phyloP scores from a whole-genome alignment of 2,888 invertebrate genomes.

The Tetranychus piercei region DNA sequence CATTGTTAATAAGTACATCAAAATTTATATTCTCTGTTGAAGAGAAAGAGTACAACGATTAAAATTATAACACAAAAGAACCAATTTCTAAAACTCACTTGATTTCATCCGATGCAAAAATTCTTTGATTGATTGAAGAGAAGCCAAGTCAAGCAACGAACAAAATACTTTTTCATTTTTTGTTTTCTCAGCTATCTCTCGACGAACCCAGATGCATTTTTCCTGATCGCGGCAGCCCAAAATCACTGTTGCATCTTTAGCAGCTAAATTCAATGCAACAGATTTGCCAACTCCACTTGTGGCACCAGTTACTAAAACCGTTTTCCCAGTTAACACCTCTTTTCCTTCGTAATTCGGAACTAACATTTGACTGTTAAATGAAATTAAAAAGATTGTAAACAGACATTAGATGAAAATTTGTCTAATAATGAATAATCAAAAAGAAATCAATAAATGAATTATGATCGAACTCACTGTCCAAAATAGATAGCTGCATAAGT shows the following conservation, averaged over 20 bases:
- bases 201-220: conserved; percentile 44
- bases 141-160: conserved; percentile 35
- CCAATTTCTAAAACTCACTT: not conserved
- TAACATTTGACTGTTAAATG: not conserved
- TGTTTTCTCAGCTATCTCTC: conserved; percentile 30
- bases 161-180: conserved; percentile 37
- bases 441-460: not conserved
- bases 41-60: conserved; percentile 33
- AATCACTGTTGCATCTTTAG: conserved; percentile 47
- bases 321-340: conserved; percentile 54
- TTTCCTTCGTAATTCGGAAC: not conserved
- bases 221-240: conserved; percentile 66
- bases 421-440: not conserved
- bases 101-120: conserved; percentile 49
- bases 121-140: conserved; percentile 41
- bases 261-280: conserved; percentile 27
- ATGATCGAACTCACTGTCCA: not conserved
- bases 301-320: conserved; percentile 69
- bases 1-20: conserved; percentile 91
- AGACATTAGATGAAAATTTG: not conserved
- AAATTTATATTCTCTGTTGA: conserved; percentile 50
- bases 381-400: not conserved
- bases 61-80: not conserved
- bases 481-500: not conserved
- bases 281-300: conserved; percentile 43